A percentile compares a stretch with the other conserved stretches of the same genome.
Conservation (phyloP, 2,113 vertebrate genomes). For the Genyomyrus donnyi region DNA sequence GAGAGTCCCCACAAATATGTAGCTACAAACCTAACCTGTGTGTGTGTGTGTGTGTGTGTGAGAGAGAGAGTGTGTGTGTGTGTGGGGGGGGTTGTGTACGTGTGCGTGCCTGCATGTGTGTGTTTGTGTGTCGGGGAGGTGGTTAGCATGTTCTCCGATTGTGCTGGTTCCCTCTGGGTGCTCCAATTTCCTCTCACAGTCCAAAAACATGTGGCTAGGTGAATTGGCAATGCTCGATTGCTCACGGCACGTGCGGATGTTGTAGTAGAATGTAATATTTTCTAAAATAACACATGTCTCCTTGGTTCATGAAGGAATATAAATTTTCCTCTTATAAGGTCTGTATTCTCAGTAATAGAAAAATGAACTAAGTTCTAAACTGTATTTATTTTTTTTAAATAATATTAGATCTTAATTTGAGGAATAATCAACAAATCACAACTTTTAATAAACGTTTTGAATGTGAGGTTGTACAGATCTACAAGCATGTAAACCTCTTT, state of each 20-base stretch:
- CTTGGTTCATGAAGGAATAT: not conserved
- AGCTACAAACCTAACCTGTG: too few relatives aligned
- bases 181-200: not conserved
- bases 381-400: not conserved
- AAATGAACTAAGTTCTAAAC: not conserved
- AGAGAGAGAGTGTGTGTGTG: not conserved
- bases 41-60: not conserved
- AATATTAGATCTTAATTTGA: not conserved
- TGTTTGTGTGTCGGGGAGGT: not conserved
- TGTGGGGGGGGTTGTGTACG: not conserved
- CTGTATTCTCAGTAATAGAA: not conserved
- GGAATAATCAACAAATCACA: not conserved
- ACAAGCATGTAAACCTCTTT: not conserved
- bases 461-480: not conserved
- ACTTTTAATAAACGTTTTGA: not conserved
- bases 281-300: not conserved
- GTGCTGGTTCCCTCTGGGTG: not conserved
- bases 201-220: not conserved
- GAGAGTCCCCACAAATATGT: too few relatives aligned
- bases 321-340: not conserved
- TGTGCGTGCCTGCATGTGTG: not conserved
- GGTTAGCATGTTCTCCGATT: not conserved
- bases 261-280: conserved; percentile 1
- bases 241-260: not conserved
- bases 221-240: not conserved